Evolutionary conservation across 2,888 invertebrate species (phyloP).

Genomic region (Clunio marinus): DNA sequence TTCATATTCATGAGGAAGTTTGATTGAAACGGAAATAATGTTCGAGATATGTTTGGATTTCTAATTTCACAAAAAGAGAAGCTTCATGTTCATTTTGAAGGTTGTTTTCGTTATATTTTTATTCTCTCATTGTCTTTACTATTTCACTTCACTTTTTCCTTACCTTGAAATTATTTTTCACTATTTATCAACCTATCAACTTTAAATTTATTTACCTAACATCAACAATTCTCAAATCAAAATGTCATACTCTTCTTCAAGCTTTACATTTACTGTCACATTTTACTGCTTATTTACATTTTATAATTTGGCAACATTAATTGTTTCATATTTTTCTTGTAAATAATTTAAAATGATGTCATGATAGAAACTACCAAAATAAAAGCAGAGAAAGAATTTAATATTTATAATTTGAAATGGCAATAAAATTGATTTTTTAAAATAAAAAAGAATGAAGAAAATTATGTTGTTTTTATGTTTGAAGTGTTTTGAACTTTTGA

Average conservation of each 20-base stretch:
- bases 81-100: background rate
- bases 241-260: too few relatives aligned
- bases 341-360: too few relatives aligned
- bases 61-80: background rate
- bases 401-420: conserved; percentile 3
- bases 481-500: too few relatives aligned
- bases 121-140: background rate
- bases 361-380: too few relatives aligned
- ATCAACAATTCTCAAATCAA: too few relatives aligned
- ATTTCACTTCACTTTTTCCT: background rate
- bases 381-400: background rate
- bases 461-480: background rate
- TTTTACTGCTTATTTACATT: too few relatives aligned
- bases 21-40: background rate
- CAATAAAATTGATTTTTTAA: conserved; percentile 6
- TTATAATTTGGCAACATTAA: too few relatives aligned
- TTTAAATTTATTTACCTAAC: background rate
- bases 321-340: too few relatives aligned
- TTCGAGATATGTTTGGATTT: background rate
- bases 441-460: background rate
- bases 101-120: background rate
- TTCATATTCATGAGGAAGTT: too few relatives aligned
- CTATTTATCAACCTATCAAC: background rate
- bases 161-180: background rate
- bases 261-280: too few relatives aligned